Evolutionary conservation across 2,888 invertebrate genomes (phyloP).

Genomic region (Tiphia femorata): DNA sequence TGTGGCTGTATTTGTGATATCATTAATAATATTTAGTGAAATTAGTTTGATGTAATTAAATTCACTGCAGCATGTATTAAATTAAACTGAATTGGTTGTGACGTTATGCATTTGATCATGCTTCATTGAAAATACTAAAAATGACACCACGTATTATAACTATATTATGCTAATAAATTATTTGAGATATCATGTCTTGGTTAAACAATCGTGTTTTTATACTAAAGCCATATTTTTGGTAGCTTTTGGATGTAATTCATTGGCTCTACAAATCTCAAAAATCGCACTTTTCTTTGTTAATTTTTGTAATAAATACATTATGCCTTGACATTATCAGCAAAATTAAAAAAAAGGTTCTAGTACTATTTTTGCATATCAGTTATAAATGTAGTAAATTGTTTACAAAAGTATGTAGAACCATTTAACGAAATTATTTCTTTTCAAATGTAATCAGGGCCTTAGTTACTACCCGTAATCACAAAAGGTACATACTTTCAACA

Average conservation of each 20-base stretch:
- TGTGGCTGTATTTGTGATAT: neutral
- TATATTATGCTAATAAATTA: conserved; percentile 15
- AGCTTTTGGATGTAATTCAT: too few species aligned
- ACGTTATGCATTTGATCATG: too few species aligned
- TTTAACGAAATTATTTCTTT: neutral
- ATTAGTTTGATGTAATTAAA: too few species aligned
- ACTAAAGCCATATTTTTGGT: too few species aligned
- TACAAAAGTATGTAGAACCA: neutral
- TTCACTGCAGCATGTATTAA: too few species aligned
- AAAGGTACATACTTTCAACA: conserved; percentile 14
- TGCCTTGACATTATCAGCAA: too few species aligned
- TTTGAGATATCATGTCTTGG: conserved; percentile 1
- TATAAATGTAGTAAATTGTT: too few species aligned
- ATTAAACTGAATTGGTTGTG: too few species aligned
- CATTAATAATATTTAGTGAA: too few species aligned
- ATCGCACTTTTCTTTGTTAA: too few species aligned
- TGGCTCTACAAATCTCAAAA: too few species aligned
- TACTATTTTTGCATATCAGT: neutral
- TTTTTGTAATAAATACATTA: too few species aligned
- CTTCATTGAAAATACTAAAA: neutral
- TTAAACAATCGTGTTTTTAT: neutral
- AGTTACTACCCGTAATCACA: neutral
- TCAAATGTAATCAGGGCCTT: neutral
- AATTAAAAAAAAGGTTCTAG: neutral
- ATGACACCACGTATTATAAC: conserved; percentile 3